Evolutionary conservation across 2,113 vertebrate genomes (phyloP).

Genomic region (Cervus canadensis): DNA sequence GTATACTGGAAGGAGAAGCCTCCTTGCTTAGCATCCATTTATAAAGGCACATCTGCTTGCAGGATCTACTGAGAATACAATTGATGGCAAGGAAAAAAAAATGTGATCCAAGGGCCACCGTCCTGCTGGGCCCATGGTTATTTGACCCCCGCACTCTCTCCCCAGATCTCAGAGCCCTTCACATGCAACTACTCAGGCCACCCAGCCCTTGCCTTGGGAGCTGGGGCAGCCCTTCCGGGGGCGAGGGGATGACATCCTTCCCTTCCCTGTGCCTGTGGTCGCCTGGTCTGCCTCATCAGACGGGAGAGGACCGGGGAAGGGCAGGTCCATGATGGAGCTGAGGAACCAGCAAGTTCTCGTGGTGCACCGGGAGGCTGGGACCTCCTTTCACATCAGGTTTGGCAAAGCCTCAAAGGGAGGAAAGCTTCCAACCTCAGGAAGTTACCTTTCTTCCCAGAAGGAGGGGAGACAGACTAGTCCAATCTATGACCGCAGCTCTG

Average conservation of each 20-base stretch:
- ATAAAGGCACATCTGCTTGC: not conserved
- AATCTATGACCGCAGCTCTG: fast-evolving
- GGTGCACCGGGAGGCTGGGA: fast-evolving
- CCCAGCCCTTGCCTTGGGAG: not conserved
- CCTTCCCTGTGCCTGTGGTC: not conserved
- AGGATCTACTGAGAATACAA: not conserved
- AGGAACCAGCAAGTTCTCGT: not conserved
- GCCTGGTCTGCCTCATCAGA: not conserved
- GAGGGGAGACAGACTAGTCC: not conserved
- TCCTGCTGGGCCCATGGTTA: fast-evolving
- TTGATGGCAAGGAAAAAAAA: no score
- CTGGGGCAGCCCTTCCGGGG: not conserved
- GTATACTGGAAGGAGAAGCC: not conserved
- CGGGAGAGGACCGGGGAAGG: not conserved
- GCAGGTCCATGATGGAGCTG: not conserved
- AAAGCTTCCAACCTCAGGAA: not conserved
- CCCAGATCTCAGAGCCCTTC: not conserved
- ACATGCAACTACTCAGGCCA: fast-evolving
- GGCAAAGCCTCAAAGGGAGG: not conserved
- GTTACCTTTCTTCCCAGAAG: not conserved
- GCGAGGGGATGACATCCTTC: not conserved
- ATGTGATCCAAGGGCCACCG: no score
- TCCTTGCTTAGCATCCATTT: not conserved
- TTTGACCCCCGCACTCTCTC: fast-evolving
- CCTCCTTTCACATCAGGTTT: not conserved